phyloP scores from a whole-genome alignment of 2,888 invertebrate species.

The Sipunculus nudus region DNA sequence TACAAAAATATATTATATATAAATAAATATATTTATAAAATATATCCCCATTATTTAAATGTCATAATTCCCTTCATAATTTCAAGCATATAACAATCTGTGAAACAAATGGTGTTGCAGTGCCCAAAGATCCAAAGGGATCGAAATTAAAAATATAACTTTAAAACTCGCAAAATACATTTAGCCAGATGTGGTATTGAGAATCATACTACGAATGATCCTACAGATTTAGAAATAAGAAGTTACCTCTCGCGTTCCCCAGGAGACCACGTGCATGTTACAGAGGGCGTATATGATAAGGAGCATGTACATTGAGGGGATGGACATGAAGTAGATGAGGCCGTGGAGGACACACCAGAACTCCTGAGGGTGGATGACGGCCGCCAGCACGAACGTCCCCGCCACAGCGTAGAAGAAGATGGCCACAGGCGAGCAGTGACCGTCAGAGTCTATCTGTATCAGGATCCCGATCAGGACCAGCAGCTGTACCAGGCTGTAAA shows the following conservation, averaged over 20 bases:
- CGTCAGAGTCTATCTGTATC: conserved; percentile 95
- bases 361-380: conserved; percentile 96
- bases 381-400: conserved; percentile 92
- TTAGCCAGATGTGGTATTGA: too few relatives aligned
- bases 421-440: conserved; percentile 89
- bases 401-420: conserved; percentile 96
- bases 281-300: conserved; percentile 59
- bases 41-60: too few relatives aligned
- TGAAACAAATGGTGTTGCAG: too few relatives aligned
- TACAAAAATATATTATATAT: too few relatives aligned
- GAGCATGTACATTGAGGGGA: conserved; percentile 63
- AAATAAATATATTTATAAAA: too few relatives aligned
- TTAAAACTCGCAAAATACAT: too few relatives aligned
- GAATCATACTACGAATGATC: too few relatives aligned
- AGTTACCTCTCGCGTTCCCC: conserved; percentile 64
- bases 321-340: conserved; percentile 56
- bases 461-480: conserved; percentile 98
- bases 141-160: too few relatives aligned
- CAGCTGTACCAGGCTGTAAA: conserved; percentile 98
- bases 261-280: conserved; percentile 59
- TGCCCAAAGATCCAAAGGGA: too few relatives aligned
- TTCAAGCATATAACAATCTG: too few relatives aligned
- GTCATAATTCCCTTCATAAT: too few relatives aligned
- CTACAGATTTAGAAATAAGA: too few relatives aligned
- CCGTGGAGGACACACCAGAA: conserved; percentile 49